A percentile compares a stretch with the other conserved stretches of the same genome.
phyloP scores from a whole-genome alignment of 2,888 invertebrate genomes.

The Diarsia mendica region DNA sequence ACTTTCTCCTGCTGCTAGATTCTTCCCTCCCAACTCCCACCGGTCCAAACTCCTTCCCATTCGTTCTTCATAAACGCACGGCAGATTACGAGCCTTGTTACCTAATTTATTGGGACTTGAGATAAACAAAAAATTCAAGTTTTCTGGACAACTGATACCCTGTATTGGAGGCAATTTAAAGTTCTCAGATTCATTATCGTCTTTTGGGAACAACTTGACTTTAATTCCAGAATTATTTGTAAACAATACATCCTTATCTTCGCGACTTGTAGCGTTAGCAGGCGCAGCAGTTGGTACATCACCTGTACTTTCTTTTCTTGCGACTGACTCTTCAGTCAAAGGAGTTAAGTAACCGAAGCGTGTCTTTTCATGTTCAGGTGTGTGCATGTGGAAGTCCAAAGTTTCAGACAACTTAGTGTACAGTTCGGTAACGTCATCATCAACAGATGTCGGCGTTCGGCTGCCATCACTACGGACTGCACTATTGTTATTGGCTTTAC shows the following conservation, averaged over 20 bases:
- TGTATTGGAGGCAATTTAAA: slow-evolving; percentile 83
- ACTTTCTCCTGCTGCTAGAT: slow-evolving; percentile 82
- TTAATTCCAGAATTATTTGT: slow-evolving; percentile 74
- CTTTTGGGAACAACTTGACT: slow-evolving; percentile 72
- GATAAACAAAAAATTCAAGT: slow-evolving; percentile 78
- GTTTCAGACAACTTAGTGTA: slow-evolving; percentile 78
- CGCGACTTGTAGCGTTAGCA: slow-evolving; percentile 43
- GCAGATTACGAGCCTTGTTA: slow-evolving; percentile 65
- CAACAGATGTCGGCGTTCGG: slow-evolving; percentile 76
- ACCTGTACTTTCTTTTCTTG: slow-evolving; percentile 75
- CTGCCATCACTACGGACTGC: slow-evolving; percentile 71
- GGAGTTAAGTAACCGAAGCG: slow-evolving; percentile 78
- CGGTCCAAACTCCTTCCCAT: slow-evolving; percentile 68
- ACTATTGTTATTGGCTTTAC: slow-evolving; percentile 48
- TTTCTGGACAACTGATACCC: slow-evolving; percentile 71
- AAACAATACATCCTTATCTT: slow-evolving; percentile 72
- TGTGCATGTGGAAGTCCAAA: slow-evolving; percentile 67
- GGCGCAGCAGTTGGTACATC: slow-evolving; percentile 70
- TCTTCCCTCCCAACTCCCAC: slow-evolving; percentile 76
- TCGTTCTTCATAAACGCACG: slow-evolving; percentile 68
- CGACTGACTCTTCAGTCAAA: slow-evolving; percentile 82
- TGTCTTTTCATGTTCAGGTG: slow-evolving; percentile 66
- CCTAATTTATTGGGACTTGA: slow-evolving; percentile 64
- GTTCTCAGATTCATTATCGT: slow-evolving; percentile 53
- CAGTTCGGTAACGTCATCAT: slow-evolving; percentile 80